These are phyloP conservation scores for Leucopsar rothschildi DNA, from an alignment of 2,113 vertebrate genomes.

Conservation along the genomic window DNA sequence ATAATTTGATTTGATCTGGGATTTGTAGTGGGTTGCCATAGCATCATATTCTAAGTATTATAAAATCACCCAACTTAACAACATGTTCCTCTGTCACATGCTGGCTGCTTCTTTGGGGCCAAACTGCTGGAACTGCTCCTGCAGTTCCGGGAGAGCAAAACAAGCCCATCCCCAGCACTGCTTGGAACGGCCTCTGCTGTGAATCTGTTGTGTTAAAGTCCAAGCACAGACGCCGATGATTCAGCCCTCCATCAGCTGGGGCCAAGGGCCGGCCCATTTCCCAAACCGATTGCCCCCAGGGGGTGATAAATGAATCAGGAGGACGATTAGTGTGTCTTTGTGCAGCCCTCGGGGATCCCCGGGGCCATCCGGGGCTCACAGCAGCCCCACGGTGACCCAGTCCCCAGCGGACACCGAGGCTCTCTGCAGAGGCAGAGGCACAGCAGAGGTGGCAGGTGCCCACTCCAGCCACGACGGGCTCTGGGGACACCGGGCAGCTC, in stretches of 20 bases:
- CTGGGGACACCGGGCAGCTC: background rate
- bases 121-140: slow-evolving; percentile 21
- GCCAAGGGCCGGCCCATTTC: background rate
- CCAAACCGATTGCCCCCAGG: background rate
- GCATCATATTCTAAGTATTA: slow-evolving; percentile 37
- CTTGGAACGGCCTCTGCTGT: background rate
- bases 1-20: slow-evolving; percentile 50
- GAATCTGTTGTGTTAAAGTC: background rate
- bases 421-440: accelerated
- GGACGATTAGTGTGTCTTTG: background rate
- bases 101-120: slow-evolving; percentile 5
- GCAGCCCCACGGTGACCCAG: accelerated
- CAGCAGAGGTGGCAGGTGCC: background rate
- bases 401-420: accelerated
- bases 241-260: background rate
- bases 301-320: background rate
- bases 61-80: slow-evolving; percentile 50
- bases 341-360: background rate
- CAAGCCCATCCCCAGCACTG: background rate
- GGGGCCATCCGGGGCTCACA: accelerated
- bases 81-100: slow-evolving; percentile 40
- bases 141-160: slow-evolving; percentile 1
- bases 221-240: background rate
- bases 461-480: accelerated
- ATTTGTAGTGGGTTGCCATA: slow-evolving; percentile 64